A percentile compares a stretch with the other conserved stretches of the same genome.
Evolutionary conservation across 2,113 vertebrate species (phyloP).

Genomic region (Chitala chitala): DNA sequence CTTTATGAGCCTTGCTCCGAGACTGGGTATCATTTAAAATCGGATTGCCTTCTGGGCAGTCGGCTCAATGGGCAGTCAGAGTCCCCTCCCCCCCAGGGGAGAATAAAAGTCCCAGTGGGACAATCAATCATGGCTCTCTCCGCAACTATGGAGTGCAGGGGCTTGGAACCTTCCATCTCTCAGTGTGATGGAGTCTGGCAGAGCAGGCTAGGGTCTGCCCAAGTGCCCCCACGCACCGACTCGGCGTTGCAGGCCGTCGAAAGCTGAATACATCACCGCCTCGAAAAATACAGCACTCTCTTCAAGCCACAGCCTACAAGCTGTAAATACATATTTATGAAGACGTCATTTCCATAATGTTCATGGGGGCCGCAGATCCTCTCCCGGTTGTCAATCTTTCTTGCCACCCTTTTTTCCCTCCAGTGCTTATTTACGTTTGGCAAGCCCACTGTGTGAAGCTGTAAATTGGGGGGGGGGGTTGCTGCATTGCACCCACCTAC

Average conservation of each 20-base stretch:
- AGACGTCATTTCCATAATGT: conserved; percentile 13
- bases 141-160: neutral
- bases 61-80: neutral
- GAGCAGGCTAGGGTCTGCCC: neutral
- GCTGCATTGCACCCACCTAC: too few species aligned
- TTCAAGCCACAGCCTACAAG: conserved; percentile 12
- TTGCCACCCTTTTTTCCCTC: neutral
- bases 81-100: neutral
- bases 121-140: conserved; percentile 5
- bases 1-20: neutral
- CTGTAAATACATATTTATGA: conserved; percentile 27
- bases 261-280: neutral
- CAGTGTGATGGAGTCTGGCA: conserved; percentile 15
- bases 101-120: conserved; percentile 1
- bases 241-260: neutral
- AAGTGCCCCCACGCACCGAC: conserved; percentile 3
- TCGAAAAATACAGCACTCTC: conserved; percentile 3
- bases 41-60: neutral
- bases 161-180: neutral
- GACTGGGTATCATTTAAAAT: neutral
- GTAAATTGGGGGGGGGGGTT: too few species aligned
- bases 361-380: neutral
- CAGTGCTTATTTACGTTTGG: too few species aligned
- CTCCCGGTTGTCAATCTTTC: neutral
- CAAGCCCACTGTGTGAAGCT: too few species aligned